Evolutionary conservation across 2,113 vertebrate genomes (phyloP).

Genomic region (Aix galericulata): DNA sequence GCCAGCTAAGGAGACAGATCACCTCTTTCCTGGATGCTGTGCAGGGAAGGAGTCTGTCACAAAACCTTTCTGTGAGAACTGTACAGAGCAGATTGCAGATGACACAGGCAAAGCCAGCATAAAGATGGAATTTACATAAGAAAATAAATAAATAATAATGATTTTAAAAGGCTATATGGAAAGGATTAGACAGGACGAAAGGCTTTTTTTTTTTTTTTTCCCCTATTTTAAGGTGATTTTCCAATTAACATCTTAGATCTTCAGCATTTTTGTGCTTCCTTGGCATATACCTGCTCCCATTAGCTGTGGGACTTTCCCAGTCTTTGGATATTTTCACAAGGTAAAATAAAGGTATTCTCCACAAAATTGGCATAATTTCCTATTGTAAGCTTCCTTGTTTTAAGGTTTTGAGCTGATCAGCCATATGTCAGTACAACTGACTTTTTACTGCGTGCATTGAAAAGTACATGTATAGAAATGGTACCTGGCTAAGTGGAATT

Average conservation of each 20-base stretch:
- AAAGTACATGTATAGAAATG: not conserved
- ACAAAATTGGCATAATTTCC: not conserved
- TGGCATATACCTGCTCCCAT: not conserved
- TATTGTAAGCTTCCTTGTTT: not conserved
- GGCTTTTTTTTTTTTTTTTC: rapidly evolving
- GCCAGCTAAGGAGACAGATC: not conserved
- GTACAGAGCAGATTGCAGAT: not conserved
- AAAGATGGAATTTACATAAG: not conserved
- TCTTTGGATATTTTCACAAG: not conserved
- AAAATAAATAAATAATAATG: not conserved
- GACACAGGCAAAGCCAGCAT: not conserved
- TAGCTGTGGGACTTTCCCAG: not conserved
- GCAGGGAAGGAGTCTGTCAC: not conserved
- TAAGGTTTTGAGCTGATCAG: not conserved
- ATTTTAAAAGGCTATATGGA: not conserved
- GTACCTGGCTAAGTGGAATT: not conserved
- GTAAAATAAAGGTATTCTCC: not conserved
- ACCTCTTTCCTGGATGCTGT: not conserved
- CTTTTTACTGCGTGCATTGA: not conserved
- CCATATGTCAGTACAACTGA: not conserved
- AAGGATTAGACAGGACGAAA: not conserved
- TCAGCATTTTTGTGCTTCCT: not conserved
- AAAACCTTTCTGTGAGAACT: not conserved
- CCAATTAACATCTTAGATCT: not conserved
- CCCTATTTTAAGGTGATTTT: not conserved